Base-by-base conservation (phyloP, 2,797 vertebrate genomes). In the Vireo griseus region DNA sequence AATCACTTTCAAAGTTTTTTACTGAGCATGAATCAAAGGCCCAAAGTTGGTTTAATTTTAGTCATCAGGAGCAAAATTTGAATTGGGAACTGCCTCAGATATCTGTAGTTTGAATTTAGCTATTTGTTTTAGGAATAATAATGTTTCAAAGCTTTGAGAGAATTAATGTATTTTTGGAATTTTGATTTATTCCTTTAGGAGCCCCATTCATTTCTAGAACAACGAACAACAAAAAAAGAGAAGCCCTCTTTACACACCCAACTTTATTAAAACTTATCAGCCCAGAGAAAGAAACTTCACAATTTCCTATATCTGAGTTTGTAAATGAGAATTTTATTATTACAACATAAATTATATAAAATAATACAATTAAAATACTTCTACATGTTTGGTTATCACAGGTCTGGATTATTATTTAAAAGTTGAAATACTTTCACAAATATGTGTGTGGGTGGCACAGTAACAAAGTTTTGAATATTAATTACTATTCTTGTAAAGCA, bases 391-490 rank as follows among this genome's bases (percentile, higher is more conserved):
- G 16, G 62, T 76, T 90, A 57, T 71, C 24, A 47, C 16, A 75
- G 28, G 17, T 75, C 40, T 84, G 31, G 31, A 92, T 66, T 73
- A 71, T 59, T 86, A 66, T 76, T 88, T 90, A 88, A 82, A 92
- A 84, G 52, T 26, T 63, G 21, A 78, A 54, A 69, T 88, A 13
- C 24, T 94, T 94, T 63, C 62, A 33, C 14, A 33, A 80, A 75
- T 85, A 68, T 44, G 21, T 59, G 66, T 77, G 51, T 76, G 61
- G 54, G 59, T 92, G 48, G 35, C 3, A 4, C 35, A 86, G 19
- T 54, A 77, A 72, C 19, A 81, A 83, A 94, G 51, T 92, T 88
- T 67, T 92, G 86, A 95, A 91, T 93, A 88, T 84, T 88, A 93
- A 88, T 72, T 93, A 57, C 42, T 76, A 47, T 86, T 96, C 92